Evolutionary conservation across 1,140 invertebrate genomes (phyloP).

Genomic region (Chrysopa pallens): DNA sequence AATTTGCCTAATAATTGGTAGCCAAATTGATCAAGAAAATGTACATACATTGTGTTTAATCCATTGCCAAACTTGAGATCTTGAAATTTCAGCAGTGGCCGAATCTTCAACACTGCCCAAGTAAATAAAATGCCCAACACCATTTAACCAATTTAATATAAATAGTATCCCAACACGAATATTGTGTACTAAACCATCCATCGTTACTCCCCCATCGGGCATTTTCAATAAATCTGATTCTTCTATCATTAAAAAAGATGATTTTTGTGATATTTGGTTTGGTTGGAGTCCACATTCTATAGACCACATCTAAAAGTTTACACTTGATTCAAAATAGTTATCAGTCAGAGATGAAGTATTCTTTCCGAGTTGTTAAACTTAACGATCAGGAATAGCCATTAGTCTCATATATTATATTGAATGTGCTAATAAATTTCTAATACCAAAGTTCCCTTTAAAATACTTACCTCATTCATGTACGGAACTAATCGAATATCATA

Average conservation of each 20-base stretch:
- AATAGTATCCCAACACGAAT: constrained; percentile 43
- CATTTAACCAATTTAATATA: constrained; percentile 46
- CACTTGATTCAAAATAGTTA: too few species aligned
- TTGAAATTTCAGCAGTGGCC: constrained; percentile 54
- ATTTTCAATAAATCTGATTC: constrained; percentile 34
- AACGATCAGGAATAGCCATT: too few species aligned
- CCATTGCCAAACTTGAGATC: constrained; percentile 59
- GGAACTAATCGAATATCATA: constrained; percentile 42
- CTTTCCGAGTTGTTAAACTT: too few species aligned
- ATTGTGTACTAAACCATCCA: constrained; percentile 40
- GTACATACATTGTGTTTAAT: constrained; percentile 35
- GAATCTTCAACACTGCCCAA: constrained; percentile 50
- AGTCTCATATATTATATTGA: too few species aligned
- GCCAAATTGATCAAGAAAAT: too few species aligned
- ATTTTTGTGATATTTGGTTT: constrained; percentile 24
- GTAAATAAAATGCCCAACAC: constrained; percentile 44
- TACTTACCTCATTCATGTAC: constrained; percentile 34
- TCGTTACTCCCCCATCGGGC: constrained; percentile 37
- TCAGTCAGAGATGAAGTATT: too few species aligned
- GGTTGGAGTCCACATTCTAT: constrained; percentile 19
- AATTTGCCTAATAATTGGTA: too few species aligned
- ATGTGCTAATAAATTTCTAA: too few species aligned
- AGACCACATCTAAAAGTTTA: constrained; percentile 32
- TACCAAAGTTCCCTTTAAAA: background rate
- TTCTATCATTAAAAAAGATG: constrained; percentile 18